Base-by-base conservation (phyloP, 1,140 invertebrate genomes). In the Hyposmocoma kahamanoa region DNA sequence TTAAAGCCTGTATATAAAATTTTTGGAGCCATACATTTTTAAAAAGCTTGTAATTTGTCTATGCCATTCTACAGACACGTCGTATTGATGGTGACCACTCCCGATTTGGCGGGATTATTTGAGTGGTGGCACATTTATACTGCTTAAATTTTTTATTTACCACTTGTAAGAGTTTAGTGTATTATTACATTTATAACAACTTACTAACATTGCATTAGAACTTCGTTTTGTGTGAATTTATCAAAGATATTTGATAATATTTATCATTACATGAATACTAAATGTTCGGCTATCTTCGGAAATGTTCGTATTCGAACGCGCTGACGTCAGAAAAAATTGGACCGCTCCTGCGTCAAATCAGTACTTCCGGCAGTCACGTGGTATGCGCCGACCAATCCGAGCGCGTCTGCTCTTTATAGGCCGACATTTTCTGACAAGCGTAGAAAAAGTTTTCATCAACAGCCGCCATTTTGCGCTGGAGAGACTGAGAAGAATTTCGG, bases 391-490 rank as follows among this genome's bases (percentile, higher is more conserved):
- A 67, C 89, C 90, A 91, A 91, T 91, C 72, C 78, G 42, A 73
- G 47, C 19, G 53, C 66, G 81, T 85, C 81, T 82, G 4, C 20
- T 19, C 19, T 89, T 88, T 87, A 86, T 88, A 90, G 90, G 92
- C 92, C 91, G 92, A 90, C 90, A 91, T 91, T 89, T 93, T 92
- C 91, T 94, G 92, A 94, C 93, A 93, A 94, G 92, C 92, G 92
- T 93, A 94, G 91, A 92, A 93, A 93, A 94, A 94, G 90, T 93
- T 92, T 90, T 93, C 92, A 93, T 93, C 93, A 94, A 94, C 92
- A 94, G 92, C 93, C 92, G 93, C 93, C 93, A 95, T 95, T 91
- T 94, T 94, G 92, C 90, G 89, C 90, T 89, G 89, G 88, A 89
- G 89, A 90, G 90, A 91, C 89, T 90, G 87, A 88, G 90, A 89